Base-by-base conservation (phyloP, 2,113 vertebrate species). In the Misgurnus anguillicaudatus region DNA sequence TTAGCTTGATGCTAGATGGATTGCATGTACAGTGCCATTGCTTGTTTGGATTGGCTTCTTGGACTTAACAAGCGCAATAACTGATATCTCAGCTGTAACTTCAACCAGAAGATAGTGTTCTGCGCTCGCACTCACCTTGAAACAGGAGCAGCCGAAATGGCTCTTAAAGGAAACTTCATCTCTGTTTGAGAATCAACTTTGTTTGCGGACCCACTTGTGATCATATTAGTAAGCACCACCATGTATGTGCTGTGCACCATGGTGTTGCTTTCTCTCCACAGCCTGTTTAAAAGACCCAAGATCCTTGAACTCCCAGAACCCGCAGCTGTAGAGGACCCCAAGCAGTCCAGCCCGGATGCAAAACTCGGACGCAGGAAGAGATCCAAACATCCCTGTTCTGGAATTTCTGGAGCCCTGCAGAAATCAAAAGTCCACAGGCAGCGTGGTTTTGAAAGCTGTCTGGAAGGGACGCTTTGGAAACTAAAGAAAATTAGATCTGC, bases 181-280 rank as follows among this genome's bases (percentile, higher is more conserved):
- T 75, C 45, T 14, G 7, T 24, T 9, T 81, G 17, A 61, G 58
- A 24, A 31, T 64, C 41, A 62, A 45, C 24, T 6, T 39, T 39
- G n/a, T 60, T 38, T 9, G 13, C 5, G 6, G 21, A 38, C 13
- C 3, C 21, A 14, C 9, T 39, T 9, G 51, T 58, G 45, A 21
- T n/a, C 24, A 19, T 39, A 0, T 9, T 41, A 36, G 79, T 42
- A 13, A 62, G 39, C n/a, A 0, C 42, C 51, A 75, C 63, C 88
- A 93, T 95, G 93, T 90, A 91, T 0, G 31, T 89, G 0, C 79
- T 94, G 41, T 90, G 91, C 57, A 87, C 82, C 0, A 89, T 95
- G 85, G 85, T 86, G 0, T 86, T 91, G 58, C 88, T 94, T 73
- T 88, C 71, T 0, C 69, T 86, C 24, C 88, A 89, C 70, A 84